Conservation (phyloP, 2,113 vertebrate species). For the Trogon melanurus region DNA sequence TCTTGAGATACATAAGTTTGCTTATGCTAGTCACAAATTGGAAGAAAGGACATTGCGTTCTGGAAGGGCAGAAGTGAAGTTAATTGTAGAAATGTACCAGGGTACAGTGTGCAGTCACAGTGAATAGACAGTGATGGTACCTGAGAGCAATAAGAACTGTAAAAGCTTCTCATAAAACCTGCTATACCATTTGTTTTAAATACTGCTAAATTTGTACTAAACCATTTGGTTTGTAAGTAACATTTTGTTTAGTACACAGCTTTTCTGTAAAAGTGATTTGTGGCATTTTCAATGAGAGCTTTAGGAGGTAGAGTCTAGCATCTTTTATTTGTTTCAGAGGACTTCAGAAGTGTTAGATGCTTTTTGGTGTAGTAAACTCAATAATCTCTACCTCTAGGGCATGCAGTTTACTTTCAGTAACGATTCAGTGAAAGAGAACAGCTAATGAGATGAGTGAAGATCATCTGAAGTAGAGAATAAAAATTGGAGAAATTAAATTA, state of each 20-base stretch:
- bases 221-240: not conserved
- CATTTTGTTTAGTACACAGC: not conserved
- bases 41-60: not conserved
- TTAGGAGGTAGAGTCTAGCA: not conserved
- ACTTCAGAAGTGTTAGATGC: not conserved
- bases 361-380: not conserved
- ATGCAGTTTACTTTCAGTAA: not conserved
- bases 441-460: not conserved
- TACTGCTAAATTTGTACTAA: not conserved
- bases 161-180: not conserved
- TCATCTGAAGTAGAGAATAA: not conserved
- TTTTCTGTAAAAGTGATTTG: not conserved
- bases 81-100: not conserved
- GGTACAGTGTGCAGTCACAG: not conserved
- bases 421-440: not conserved
- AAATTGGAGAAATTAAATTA: not conserved
- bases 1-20: not conserved
- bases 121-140: not conserved
- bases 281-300: not conserved
- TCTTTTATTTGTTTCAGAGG: not conserved
- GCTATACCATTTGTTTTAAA: not conserved
- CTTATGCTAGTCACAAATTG: not conserved
- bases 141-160: not conserved
- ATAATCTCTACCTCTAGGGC: not conserved
- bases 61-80: not conserved